Evolutionary conservation across 2,797 vertebrate genomes (phyloP).

Genomic region (Cephalopachus bancanus): DNA sequence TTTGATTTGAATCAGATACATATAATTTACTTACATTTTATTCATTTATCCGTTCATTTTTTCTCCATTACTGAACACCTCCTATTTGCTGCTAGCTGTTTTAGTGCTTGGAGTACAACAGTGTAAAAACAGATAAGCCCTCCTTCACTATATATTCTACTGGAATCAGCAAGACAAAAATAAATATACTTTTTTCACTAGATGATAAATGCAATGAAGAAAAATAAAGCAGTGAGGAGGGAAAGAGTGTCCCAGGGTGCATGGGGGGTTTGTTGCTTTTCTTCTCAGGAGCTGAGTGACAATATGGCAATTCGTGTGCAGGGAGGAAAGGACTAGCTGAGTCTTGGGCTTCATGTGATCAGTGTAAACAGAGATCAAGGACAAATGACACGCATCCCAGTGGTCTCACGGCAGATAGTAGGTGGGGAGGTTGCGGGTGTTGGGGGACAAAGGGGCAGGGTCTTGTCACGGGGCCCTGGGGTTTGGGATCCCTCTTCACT

Average conservation of each 20-base stretch:
- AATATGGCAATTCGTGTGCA: neutral
- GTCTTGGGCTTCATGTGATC: neutral
- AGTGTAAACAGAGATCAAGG: neutral
- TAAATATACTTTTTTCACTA: neutral
- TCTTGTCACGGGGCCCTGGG: neutral
- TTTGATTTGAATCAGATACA: neutral
- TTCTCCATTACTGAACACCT: neutral
- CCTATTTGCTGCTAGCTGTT: neutral
- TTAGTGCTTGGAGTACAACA: neutral
- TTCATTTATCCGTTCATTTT: neutral
- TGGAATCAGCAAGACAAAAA: neutral
- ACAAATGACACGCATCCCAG: neutral
- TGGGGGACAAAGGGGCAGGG: neutral
- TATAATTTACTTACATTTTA: neutral
- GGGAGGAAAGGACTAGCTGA: neutral
- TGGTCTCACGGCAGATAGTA: neutral
- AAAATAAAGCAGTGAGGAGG: neutral
- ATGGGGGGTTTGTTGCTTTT: neutral
- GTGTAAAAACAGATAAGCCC: neutral
- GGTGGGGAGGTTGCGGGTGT: rapidly evolving
- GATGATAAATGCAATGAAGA: neutral
- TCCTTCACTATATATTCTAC: neutral
- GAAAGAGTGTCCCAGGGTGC: neutral
- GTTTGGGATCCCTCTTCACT: neutral
- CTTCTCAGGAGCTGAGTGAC: neutral